Percentiles rank a stretch among this genome's conserved stretches.
Conservation (phyloP, 2,113 vertebrate species). For the Gallinago media region DNA sequence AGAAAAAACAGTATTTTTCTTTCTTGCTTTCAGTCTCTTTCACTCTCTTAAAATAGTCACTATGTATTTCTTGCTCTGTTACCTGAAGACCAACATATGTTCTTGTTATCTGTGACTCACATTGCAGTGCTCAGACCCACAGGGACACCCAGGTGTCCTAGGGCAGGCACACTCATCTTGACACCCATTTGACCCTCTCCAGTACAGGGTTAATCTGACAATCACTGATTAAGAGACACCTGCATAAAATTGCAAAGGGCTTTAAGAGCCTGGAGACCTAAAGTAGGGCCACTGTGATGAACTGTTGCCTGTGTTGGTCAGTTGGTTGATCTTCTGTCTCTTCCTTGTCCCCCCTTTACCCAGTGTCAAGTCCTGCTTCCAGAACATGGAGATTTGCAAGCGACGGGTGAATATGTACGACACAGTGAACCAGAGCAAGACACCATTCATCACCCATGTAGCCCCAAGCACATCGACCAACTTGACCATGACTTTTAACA, state of each 20-base stretch:
- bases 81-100: neutral
- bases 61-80: neutral
- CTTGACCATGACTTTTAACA: conserved; percentile 99
- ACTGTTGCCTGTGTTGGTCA: neutral
- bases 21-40: neutral
- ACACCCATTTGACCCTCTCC: neutral
- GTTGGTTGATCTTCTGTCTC: neutral
- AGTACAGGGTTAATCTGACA: neutral
- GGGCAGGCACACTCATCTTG: neutral
- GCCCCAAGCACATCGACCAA: conserved; percentile 98
- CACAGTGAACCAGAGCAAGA: conserved; percentile 99
- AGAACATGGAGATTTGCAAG: conserved; percentile 99
- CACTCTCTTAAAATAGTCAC: neutral
- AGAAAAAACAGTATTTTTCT: neutral
- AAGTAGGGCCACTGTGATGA: neutral
- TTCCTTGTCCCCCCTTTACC: neutral
- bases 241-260: neutral
- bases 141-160: neutral
- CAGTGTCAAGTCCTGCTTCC: conserved; percentile 99
- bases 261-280: neutral
- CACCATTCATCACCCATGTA: conserved; percentile 97
- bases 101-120: neutral
- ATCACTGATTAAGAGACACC: neutral
- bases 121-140: neutral
- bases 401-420: conserved; percentile 97